Conservation (phyloP, 2,797 vertebrate genomes). For the Luscinia megarhynchos region DNA sequence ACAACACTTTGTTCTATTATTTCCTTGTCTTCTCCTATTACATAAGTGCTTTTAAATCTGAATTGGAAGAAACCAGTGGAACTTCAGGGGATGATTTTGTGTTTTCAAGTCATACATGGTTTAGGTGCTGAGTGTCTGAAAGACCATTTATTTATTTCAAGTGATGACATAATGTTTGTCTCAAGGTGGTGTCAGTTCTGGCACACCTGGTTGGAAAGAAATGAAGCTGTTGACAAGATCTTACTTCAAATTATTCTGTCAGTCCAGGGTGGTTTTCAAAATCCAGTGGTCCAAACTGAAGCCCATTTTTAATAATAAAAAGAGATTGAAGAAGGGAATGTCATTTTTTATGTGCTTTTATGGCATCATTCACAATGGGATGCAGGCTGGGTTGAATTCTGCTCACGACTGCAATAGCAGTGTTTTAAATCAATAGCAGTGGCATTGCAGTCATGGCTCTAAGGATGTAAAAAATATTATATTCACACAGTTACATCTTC, state of each 20-base stretch:
- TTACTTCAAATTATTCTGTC: slow-evolving; percentile 1
- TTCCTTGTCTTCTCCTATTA: background rate
- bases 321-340: background rate
- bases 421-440: background rate
- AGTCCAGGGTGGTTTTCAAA: background rate
- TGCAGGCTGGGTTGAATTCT: background rate
- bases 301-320: slow-evolving; percentile 22
- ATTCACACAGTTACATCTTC: background rate
- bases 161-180: background rate
- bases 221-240: background rate
- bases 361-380: background rate
- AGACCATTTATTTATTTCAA: background rate
- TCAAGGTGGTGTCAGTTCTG: background rate
- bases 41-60: background rate
- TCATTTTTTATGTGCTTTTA: background rate
- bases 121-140: background rate
- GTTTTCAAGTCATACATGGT: background rate
- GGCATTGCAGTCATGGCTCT: background rate
- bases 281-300: background rate
- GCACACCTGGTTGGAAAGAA: background rate
- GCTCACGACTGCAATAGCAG: background rate
- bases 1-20: background rate
- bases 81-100: background rate
- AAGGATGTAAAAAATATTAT: background rate
- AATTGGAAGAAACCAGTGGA: background rate